phyloP scores from a whole-genome alignment of 2,888 invertebrate species.

The Coenonympha glycerion region DNA sequence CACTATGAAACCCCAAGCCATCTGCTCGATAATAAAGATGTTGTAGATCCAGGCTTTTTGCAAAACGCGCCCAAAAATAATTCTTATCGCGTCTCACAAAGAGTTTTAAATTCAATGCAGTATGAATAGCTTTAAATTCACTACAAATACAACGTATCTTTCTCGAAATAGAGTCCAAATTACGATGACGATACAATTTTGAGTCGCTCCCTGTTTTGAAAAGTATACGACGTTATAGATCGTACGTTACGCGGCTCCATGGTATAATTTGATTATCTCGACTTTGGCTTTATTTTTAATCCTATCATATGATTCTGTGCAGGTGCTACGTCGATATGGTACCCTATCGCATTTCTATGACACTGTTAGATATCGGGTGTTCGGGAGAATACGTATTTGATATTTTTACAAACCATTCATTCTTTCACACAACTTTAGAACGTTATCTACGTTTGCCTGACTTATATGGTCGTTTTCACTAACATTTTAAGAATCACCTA shows the following conservation, averaged over 20 bases:
- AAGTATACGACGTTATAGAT: constrained; percentile 1
- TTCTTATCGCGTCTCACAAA: neutral
- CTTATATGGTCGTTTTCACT: too few species aligned
- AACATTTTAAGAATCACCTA: too few species aligned
- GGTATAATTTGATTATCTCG: constrained; percentile 17
- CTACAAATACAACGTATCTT: neutral
- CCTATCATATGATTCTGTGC: constrained; percentile 1
- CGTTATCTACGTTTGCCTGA: too few species aligned
- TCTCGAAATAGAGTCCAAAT: neutral
- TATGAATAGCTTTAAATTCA: neutral
- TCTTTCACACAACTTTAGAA: too few species aligned
- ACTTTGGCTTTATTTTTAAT: constrained; percentile 20
- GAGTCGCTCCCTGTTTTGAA: neutral
- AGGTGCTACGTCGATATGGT: neutral
- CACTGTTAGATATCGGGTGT: neutral
- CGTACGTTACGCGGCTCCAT: constrained; percentile 4
- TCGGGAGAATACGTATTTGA: neutral
- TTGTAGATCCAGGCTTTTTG: neutral
- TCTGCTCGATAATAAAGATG: constrained; percentile 23
- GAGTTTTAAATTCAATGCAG: neutral
- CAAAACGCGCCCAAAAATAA: neutral
- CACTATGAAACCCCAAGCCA: constrained; percentile 21
- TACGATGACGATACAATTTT: neutral
- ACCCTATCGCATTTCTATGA: neutral
- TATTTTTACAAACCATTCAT: neutral